These are phyloP conservation scores for Molorchus minor DNA, from an alignment of 2,888 invertebrate genomes.

Conservation along the genomic window DNA sequence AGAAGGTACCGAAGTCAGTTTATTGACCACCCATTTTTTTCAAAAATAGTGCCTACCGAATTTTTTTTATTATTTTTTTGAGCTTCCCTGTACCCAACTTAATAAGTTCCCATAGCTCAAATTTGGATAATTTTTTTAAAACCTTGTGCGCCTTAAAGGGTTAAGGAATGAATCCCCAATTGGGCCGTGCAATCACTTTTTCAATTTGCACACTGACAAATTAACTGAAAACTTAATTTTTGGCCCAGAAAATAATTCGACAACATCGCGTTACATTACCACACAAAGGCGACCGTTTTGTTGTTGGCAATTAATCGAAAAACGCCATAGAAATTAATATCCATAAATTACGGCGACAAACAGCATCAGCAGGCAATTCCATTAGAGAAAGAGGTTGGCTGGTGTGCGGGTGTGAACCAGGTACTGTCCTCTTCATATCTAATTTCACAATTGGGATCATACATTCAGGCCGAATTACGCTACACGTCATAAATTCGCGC, in stretches of 20 bases:
- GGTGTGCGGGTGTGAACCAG: constrained; percentile 39
- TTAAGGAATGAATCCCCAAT: no score
- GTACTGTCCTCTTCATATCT: constrained; percentile 55
- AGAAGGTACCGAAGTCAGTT: no score
- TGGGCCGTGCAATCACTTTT: no score
- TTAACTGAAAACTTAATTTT: no score
- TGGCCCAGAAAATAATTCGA: constrained; percentile 6
- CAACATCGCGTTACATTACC: constrained; percentile 10
- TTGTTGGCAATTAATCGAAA: constrained; percentile 51
- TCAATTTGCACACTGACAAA: no score
- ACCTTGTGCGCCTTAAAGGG: no score
- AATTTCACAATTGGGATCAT: constrained; percentile 62
- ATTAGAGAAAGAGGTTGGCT: constrained; percentile 52
- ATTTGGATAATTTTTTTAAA: no score
- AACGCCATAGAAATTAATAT: constrained; percentile 59
- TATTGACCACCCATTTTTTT: no score
- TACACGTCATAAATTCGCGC: constrained; percentile 43
- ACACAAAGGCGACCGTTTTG: constrained; percentile 33
- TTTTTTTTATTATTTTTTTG: no score
- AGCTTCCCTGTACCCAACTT: no score
- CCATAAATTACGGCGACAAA: constrained; percentile 60
- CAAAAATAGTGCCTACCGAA: no score
- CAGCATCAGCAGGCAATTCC: constrained; percentile 59
- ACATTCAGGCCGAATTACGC: constrained; percentile 55
- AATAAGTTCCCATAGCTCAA: no score